A percentile compares a stretch with the other conserved stretches of the same genome.
These are phyloP conservation scores for Gephyroberyx darwinii DNA, from an alignment of 2,797 vertebrate genomes.

Conservation along the genomic window DNA sequence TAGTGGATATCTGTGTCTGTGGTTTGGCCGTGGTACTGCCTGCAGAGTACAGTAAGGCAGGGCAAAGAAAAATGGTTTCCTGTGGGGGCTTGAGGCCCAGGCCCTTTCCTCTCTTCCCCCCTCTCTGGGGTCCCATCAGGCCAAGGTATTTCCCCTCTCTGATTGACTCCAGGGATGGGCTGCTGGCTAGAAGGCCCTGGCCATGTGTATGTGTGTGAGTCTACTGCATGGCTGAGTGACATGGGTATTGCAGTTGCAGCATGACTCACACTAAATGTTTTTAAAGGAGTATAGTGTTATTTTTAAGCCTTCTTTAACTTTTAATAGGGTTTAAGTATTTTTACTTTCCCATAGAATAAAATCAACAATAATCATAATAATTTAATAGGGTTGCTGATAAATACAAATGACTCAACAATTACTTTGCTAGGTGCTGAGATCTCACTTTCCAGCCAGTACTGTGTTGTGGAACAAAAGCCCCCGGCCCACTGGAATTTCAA, in stretches of 20 bases:
- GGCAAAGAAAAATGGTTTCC: conserved; percentile 70
- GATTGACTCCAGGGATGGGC: conserved; percentile 70
- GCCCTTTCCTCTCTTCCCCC: conserved; percentile 32
- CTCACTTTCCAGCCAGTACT: no score
- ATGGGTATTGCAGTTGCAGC: conserved; percentile 8
- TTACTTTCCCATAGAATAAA: no score
- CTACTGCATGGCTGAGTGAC: conserved; percentile 15
- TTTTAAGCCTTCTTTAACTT: no score
- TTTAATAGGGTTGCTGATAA: no score
- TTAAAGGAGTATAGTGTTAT: no score
- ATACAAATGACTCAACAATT: no score
- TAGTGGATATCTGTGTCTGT: conserved; percentile 61
- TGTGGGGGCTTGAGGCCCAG: conserved; percentile 59
- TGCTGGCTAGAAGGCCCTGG: conserved; percentile 27
- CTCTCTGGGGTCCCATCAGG: conserved; percentile 74
- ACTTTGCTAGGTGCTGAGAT: no score
- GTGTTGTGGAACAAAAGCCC: no score
- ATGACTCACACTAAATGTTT: not conserved
- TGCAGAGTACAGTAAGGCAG: conserved; percentile 35
- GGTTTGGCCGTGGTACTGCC: conserved; percentile 45
- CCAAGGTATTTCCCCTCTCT: conserved; percentile 74
- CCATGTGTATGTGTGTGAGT: conserved; percentile 10
- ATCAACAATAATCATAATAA: no score
- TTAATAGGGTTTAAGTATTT: no score
- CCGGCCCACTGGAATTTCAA: not conserved